Evolutionary conservation across 2,797 vertebrate genomes (phyloP).

Genomic region (Coccyzus lansbergi): DNA sequence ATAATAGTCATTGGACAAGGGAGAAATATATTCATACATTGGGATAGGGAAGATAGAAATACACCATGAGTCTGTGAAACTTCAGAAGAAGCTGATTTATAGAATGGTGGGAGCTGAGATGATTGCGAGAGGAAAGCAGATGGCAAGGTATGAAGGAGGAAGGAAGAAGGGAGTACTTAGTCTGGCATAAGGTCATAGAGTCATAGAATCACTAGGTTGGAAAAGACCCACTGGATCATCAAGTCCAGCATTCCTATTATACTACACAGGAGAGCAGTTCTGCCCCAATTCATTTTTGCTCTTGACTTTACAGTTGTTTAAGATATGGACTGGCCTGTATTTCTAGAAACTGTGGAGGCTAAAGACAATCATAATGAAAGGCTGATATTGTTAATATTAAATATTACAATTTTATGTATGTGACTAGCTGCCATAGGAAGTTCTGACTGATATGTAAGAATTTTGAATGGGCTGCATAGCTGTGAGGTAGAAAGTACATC

Average conservation of each 20-base stretch:
- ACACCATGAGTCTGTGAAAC: background rate
- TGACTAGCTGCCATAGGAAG: background rate
- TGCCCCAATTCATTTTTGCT: background rate
- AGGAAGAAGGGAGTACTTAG: background rate
- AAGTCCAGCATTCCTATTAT: no score
- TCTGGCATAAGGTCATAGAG: background rate
- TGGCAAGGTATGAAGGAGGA: background rate
- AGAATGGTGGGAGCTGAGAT: background rate
- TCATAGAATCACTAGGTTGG: no score
- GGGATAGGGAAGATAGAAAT: background rate
- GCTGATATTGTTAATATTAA: background rate
- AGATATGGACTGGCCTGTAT: background rate
- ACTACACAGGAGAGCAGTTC: background rate
- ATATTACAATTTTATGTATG: background rate
- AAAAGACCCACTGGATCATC: no score
- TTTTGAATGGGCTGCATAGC: conserved; percentile 10
- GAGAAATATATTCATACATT: background rate
- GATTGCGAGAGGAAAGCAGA: background rate
- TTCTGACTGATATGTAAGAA: background rate
- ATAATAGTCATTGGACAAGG: background rate
- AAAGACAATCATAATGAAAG: conserved; percentile 1
- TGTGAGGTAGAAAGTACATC: conserved; percentile 19
- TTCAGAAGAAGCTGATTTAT: background rate
- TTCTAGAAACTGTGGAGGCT: background rate
- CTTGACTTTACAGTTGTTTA: background rate